Conservation (phyloP, 2,888 invertebrate species). For the Cylloceria caligata region DNA sequence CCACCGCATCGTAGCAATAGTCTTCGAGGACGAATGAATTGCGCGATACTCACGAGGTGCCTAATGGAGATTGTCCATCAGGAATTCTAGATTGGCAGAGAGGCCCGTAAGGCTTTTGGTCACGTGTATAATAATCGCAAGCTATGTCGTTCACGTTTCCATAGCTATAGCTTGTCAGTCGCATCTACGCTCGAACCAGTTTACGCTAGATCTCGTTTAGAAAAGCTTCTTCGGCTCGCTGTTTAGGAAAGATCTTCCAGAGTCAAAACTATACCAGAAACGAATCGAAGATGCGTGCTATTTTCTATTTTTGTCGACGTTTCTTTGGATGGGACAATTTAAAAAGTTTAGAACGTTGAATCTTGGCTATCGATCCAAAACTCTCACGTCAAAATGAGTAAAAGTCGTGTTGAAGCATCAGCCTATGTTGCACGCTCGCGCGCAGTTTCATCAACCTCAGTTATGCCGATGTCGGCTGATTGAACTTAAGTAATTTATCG, state of each 20-base stretch:
- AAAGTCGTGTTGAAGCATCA: conserved; percentile 1
- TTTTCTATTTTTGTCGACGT: not conserved
- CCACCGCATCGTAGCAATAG: conserved; percentile 29
- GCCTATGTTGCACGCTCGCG: conserved; percentile 19
- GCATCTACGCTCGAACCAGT: conserved; percentile 64
- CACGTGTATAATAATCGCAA: conserved; percentile 60
- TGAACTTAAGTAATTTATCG: conserved; percentile 73
- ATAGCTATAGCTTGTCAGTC: conserved; percentile 33
- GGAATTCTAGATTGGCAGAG: conserved; percentile 64
- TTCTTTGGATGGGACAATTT: too few species aligned
- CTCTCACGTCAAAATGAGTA: not conserved
- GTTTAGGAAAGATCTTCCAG: conserved; percentile 34
- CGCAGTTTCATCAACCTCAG: conserved; percentile 68
- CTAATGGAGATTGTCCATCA: conserved; percentile 70
- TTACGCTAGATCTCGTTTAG: conserved; percentile 64
- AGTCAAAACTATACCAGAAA: not conserved
- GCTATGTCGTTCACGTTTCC: conserved; percentile 34
- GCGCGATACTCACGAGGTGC: conserved; percentile 58
- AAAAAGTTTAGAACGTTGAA: too few species aligned
- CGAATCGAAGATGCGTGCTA: not conserved
- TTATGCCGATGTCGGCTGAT: conserved; percentile 69
- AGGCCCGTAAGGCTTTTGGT: conserved; percentile 59
- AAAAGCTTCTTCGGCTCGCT: conserved; percentile 33
- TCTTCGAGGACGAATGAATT: conserved; percentile 67
- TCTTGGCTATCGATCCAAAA: not conserved